phyloP scores from a whole-genome alignment of 92 coral and sea anemone genomes.

The Muricea muricata region DNA sequence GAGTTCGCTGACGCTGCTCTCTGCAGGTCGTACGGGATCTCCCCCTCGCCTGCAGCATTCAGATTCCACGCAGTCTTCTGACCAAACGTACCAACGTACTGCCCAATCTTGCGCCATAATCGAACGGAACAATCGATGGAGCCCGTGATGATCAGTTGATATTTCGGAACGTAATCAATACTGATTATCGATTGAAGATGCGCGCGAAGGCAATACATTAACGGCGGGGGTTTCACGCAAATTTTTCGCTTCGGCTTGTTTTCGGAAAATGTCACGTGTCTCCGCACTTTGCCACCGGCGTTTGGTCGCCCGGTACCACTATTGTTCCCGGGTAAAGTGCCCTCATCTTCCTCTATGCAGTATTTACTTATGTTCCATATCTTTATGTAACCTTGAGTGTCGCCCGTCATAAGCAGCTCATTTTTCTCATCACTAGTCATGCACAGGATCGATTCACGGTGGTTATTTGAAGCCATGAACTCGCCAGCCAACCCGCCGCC shows the following conservation, averaged over 20 bases:
- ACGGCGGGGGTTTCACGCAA: constrained; percentile 71
- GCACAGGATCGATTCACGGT: constrained; percentile 77
- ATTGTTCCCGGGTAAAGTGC: neutral
- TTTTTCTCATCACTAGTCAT: constrained; percentile 81
- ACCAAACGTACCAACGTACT: constrained; percentile 93
- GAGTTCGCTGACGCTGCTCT: constrained; percentile 92
- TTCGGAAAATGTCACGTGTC: constrained; percentile 1
- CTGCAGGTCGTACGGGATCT: constrained; percentile 83
- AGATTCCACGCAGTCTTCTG: constrained; percentile 84
- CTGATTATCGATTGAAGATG: constrained; percentile 76
- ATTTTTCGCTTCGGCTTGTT: constrained; percentile 3
- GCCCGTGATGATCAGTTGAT: constrained; percentile 75
- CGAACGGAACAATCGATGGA: constrained; percentile 90
- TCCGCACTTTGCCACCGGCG: neutral
- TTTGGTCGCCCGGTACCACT: neutral
- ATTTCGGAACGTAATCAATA: constrained; percentile 76
- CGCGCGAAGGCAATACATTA: constrained; percentile 74
- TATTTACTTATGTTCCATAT: constrained; percentile 27
- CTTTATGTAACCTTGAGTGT: constrained; percentile 84
- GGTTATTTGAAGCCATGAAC: constrained; percentile 80
- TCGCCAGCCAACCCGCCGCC: constrained; percentile 91
- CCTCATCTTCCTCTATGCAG: constrained; percentile 14
- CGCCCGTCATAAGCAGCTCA: constrained; percentile 81
- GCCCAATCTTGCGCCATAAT: constrained; percentile 82
- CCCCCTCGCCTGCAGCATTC: constrained; percentile 32